phyloP scores from a whole-genome alignment of 2,888 invertebrate species.

The Rhagophthalmus giganteus region DNA sequence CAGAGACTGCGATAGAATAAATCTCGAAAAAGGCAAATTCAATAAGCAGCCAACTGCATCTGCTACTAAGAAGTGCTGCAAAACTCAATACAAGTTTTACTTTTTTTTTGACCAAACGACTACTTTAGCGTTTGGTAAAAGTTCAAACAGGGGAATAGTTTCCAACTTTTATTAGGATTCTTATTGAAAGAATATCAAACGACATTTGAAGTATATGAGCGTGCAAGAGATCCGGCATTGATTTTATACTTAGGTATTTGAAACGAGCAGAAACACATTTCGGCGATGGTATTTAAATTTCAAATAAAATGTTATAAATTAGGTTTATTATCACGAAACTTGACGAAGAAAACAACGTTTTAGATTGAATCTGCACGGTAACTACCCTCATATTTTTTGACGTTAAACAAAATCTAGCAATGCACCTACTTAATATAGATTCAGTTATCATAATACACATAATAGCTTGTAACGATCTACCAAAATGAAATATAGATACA shows the following conservation, averaged over 20 bases:
- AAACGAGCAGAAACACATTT: too few species aligned
- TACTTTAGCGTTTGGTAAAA: neutral
- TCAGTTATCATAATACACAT: neutral
- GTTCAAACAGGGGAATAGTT: neutral
- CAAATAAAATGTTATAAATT: too few species aligned
- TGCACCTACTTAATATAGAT: too few species aligned
- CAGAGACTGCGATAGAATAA: constrained; percentile 5
- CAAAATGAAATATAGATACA: neutral
- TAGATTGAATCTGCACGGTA: too few species aligned
- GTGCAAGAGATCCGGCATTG: too few species aligned
- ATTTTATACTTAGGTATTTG: too few species aligned
- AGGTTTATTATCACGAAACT: too few species aligned
- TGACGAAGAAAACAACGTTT: too few species aligned
- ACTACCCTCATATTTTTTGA: too few species aligned
- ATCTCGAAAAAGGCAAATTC: constrained; percentile 11
- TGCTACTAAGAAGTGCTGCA: constrained; percentile 11
- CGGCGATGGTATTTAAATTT: too few species aligned
- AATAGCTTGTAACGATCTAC: neutral
- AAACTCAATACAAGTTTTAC: constrained; percentile 17
- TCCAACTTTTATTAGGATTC: neutral
- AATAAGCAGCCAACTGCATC: constrained; percentile 22
- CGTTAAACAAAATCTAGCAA: too few species aligned
- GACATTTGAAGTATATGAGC: neutral
- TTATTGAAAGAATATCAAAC: neutral
- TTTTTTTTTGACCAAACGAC: neutral